phyloP scores from a whole-genome alignment of 2,888 invertebrate species.

The Caenorhabditis japonica region DNA sequence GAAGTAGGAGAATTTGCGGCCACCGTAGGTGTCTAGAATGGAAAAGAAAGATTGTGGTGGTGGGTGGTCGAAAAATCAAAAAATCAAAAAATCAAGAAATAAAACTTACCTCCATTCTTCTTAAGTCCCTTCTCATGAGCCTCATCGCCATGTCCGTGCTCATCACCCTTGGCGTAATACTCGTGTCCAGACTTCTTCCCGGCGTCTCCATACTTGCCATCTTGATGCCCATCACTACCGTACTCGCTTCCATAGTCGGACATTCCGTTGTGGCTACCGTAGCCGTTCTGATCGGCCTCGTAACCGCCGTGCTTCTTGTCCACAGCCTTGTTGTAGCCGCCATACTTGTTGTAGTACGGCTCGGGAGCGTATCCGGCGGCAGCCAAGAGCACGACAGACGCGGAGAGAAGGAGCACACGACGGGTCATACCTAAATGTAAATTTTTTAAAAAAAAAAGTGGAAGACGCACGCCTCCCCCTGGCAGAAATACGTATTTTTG shows the following conservation, averaged over 20 bases:
- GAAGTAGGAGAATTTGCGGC: conserved; percentile 65
- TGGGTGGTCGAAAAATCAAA: not conserved
- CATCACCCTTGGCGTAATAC: conserved; percentile 54
- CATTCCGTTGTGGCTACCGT: conserved; percentile 45
- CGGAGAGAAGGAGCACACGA: conserved; percentile 46
- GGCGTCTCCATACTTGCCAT: conserved; percentile 51
- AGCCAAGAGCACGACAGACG: conserved; percentile 30
- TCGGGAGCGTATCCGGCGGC: conserved; percentile 36
- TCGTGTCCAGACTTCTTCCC: conserved; percentile 39
- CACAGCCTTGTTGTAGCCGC: conserved; percentile 36
- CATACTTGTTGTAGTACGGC: conserved; percentile 49
- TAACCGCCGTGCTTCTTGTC: conserved; percentile 51
- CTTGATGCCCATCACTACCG: conserved; percentile 48
- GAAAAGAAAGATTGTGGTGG: too few relatives aligned
- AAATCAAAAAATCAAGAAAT: not conserved
- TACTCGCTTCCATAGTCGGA: conserved; percentile 37
- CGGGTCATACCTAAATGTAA: conserved; percentile 37
- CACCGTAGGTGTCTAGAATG: conserved; percentile 58
- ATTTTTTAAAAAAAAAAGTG: not conserved
- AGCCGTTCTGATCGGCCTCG: conserved; percentile 45
- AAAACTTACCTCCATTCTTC: conserved; percentile 44
- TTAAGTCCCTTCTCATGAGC: conserved; percentile 53
- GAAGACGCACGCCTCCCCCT: too few relatives aligned
- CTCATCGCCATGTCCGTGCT: conserved; percentile 53
- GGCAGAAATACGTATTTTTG: too few relatives aligned